Conservation (phyloP, 2,797 vertebrate genomes). For the Tapera naevia region DNA sequence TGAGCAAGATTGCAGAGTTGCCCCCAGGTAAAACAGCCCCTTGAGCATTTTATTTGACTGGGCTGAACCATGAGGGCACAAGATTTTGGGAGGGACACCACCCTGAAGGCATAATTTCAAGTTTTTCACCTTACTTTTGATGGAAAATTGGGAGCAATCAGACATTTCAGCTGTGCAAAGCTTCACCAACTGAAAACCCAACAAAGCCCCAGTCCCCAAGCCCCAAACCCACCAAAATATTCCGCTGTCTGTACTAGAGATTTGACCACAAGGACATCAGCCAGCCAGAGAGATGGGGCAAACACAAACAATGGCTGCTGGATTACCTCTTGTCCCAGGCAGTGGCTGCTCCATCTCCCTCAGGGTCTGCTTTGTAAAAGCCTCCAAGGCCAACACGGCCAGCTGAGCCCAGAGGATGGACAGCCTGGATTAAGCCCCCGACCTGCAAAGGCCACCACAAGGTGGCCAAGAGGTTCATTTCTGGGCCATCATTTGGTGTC, state of each 20-base stretch:
- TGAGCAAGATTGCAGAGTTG: background rate
- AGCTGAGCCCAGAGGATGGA: background rate
- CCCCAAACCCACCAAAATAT: background rate
- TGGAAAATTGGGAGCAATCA: background rate
- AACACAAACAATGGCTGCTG: background rate
- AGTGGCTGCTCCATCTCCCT: background rate
- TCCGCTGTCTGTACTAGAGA: background rate
- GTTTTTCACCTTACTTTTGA: background rate
- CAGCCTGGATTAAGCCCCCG: background rate
- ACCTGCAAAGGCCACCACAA: background rate
- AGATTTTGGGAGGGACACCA: background rate
- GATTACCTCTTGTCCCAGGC: background rate
- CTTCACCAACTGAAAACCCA: background rate
- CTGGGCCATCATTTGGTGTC: background rate
- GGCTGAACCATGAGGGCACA: rapidly evolving
- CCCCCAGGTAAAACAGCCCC: rapidly evolving
- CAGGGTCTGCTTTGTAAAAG: background rate
- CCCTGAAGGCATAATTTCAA: background rate
- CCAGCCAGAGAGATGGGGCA: background rate
- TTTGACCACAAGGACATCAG: background rate
- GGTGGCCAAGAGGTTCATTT: background rate
- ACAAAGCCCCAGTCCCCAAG: background rate
- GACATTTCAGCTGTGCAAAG: background rate
- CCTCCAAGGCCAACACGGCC: background rate
- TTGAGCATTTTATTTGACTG: background rate